phyloP scores from a whole-genome alignment of 2,113 vertebrate species.

The Sterrhoptilus dennistouni region DNA sequence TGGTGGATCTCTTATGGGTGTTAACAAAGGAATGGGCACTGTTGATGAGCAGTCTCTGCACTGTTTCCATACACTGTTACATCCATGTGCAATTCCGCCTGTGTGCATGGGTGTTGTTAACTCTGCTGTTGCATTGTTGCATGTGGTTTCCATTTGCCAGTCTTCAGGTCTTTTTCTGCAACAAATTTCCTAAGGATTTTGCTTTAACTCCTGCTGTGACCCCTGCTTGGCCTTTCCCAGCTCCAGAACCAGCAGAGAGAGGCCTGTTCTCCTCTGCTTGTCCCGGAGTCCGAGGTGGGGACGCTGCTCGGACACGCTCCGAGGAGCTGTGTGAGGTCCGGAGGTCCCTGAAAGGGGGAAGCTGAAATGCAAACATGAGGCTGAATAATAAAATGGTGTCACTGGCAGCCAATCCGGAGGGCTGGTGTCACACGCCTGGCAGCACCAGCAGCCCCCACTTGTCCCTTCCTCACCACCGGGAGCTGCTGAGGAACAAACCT shows the following conservation, averaged over 20 bases:
- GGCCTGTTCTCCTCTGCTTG: background rate
- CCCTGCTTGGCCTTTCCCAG: background rate
- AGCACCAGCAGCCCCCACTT: background rate
- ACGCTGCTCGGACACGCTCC: background rate
- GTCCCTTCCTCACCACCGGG: background rate
- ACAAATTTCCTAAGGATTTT: background rate
- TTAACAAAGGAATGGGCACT: background rate
- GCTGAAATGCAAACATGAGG: constrained; percentile 29
- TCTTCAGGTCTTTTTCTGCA: constrained; percentile 14
- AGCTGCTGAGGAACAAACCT: background rate
- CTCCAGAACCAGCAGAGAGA: accelerated
- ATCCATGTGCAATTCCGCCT: background rate
- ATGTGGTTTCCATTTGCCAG: constrained; percentile 54
- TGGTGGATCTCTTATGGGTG: background rate
- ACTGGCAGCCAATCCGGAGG: constrained; percentile 72
- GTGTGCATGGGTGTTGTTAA: background rate
- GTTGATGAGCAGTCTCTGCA: background rate
- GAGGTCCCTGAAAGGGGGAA: constrained; percentile 64
- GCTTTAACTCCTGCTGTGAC: background rate
- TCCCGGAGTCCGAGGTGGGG: background rate
- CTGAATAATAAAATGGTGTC: constrained; percentile 78
- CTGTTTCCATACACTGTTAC: background rate
- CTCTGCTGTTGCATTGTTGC: background rate
- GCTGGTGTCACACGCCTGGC: constrained; percentile 42
- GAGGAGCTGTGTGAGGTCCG: constrained; percentile 31